These are phyloP conservation scores for Centropristis striata DNA, from an alignment of 2,113 vertebrate genomes.

Conservation along the genomic window DNA sequence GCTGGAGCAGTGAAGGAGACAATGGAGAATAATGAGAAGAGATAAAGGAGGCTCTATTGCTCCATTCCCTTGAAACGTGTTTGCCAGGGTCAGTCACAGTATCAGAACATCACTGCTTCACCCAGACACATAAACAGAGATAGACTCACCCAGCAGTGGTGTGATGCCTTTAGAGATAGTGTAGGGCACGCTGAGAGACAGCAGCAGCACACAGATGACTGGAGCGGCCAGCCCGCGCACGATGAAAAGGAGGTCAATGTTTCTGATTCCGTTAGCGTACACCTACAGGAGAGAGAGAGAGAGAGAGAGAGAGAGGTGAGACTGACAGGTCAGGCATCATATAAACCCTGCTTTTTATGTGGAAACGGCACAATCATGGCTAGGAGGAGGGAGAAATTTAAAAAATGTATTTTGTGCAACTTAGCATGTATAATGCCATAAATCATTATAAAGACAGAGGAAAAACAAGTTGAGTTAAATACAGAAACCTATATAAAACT, in stretches of 20 bases:
- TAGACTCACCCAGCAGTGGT: constrained; percentile 89
- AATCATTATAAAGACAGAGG: too few relatives aligned
- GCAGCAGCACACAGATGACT: constrained; percentile 92
- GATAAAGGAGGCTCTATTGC: background rate
- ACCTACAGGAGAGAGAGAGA: constrained; percentile 82
- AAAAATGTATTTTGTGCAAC: too few relatives aligned
- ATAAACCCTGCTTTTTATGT: too few relatives aligned
- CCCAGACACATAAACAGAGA: background rate
- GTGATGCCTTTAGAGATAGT: constrained; percentile 91
- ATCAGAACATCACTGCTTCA: background rate
- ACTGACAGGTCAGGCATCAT: too few relatives aligned
- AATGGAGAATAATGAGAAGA: background rate
- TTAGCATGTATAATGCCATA: too few relatives aligned
- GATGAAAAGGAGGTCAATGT: constrained; percentile 97
- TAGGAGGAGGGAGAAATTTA: too few relatives aligned
- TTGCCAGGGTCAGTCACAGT: background rate
- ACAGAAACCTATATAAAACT: too few relatives aligned
- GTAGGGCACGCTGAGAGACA: constrained; percentile 94
- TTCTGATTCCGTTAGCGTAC: constrained; percentile 97
- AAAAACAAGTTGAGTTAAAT: too few relatives aligned
- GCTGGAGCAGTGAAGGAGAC: background rate
- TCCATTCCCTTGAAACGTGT: background rate
- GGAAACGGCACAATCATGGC: too few relatives aligned
- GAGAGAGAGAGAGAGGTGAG: too few relatives aligned
- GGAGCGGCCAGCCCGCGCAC: constrained; percentile 93